Evolutionary conservation across 1,140 invertebrate genomes (phyloP).

Genomic region (Ganaspis sp.): DNA sequence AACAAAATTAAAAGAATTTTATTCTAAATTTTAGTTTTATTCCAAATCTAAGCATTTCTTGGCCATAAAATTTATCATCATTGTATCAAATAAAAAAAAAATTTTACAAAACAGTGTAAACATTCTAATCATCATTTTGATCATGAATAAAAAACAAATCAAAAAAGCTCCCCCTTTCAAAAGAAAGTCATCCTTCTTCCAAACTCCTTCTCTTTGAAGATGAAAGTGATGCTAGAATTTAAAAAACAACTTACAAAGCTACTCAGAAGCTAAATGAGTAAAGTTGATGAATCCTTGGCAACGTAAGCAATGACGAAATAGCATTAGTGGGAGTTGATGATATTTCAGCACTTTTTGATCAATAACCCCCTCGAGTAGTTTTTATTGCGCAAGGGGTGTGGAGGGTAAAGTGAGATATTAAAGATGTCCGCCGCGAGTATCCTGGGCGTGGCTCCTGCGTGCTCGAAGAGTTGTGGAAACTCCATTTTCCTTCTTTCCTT

Average conservation of each 20-base stretch:
- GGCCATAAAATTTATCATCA: no score
- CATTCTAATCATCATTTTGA: no score
- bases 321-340: constrained; percentile 23
- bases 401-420: constrained; percentile 27
- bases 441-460: constrained; percentile 29
- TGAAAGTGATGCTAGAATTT: no score
- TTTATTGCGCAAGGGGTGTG: constrained; percentile 29
- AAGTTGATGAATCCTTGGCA: background rate
- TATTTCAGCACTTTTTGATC: constrained; percentile 29
- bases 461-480: constrained; percentile 8
- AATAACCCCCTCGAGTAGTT: constrained; percentile 31
- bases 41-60: no score
- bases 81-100: no score
- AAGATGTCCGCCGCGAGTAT: constrained; percentile 27
- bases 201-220: no score
- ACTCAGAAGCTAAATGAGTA: background rate
- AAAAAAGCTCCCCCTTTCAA: no score
- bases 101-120: no score
- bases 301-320: constrained; percentile 22
- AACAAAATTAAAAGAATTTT: no score
- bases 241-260: background rate
- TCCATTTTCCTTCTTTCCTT: background rate
- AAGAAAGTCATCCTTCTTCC: no score
- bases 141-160: no score
- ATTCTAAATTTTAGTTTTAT: no score